Percentiles rank a stretch among this genome's conserved stretches.
These are phyloP conservation scores for Oophaga sylvatica DNA, from an alignment of 2,797 vertebrate species.

Conservation along the genomic window DNA sequence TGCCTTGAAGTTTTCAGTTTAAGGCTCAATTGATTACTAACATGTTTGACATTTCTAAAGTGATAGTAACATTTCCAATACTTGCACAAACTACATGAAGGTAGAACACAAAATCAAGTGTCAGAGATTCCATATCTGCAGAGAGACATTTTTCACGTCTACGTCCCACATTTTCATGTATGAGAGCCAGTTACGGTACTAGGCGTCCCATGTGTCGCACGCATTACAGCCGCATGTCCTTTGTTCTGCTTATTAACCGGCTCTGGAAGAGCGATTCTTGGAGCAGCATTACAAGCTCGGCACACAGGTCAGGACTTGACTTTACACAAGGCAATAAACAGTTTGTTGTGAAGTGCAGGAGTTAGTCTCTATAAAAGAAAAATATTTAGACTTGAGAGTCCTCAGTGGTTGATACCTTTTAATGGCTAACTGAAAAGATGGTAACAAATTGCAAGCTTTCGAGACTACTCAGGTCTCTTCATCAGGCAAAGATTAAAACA, in stretches of 20 bases:
- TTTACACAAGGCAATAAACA: slow-evolving; percentile 13
- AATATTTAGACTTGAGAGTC: too few relatives aligned
- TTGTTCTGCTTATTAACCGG: neutral
- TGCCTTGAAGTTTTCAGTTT: neutral
- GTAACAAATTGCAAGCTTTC: too few relatives aligned
- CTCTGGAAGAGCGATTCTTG: neutral
- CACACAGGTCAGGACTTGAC: neutral
- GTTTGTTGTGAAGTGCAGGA: neutral
- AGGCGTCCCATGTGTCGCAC: neutral
- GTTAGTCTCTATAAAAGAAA: neutral
- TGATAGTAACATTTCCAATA: neutral
- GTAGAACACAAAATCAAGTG: neutral
- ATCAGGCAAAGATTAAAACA: too few relatives aligned
- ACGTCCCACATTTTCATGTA: too few relatives aligned
- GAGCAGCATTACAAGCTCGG: neutral
- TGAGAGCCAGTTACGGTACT: too few relatives aligned
- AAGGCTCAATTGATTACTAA: too few relatives aligned
- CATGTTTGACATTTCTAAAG: neutral
- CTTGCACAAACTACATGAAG: neutral
- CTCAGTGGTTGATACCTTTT: too few relatives aligned
- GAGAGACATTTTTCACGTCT: neutral
- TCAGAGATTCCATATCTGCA: neutral
- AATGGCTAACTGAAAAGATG: too few relatives aligned
- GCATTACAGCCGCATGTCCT: neutral
- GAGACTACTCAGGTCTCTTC: too few relatives aligned